These are phyloP conservation scores for Elysia crispata DNA, from an alignment of 2,888 invertebrate species.

Conservation along the genomic window DNA sequence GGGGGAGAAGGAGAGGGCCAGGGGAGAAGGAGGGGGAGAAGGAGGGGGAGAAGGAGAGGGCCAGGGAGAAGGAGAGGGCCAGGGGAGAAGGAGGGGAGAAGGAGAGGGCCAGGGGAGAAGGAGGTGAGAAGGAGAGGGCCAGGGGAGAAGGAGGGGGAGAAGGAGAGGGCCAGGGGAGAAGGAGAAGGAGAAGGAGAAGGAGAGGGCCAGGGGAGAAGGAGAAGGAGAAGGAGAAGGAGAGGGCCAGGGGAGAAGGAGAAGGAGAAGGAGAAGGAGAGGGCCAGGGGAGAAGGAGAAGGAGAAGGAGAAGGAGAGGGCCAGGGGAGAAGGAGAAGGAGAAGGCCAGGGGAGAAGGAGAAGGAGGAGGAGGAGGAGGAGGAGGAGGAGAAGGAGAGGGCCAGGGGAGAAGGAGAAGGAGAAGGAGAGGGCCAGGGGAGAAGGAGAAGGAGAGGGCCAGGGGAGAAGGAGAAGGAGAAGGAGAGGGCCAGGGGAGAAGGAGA, in stretches of 20 bases:
- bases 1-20: no score
- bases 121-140: constrained; percentile 14
- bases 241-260: neutral
- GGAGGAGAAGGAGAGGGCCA: neutral
- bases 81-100: neutral
- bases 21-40: constrained; percentile 24
- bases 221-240: constrained; percentile 13
- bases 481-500: neutral
- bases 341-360: neutral
- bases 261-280: neutral
- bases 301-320: neutral
- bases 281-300: neutral
- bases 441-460: constrained; percentile 12
- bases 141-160: constrained; percentile 24
- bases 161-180: neutral
- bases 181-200: neutral
- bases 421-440: neutral
- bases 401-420: neutral
- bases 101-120: neutral
- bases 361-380: neutral
- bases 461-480: constrained; percentile 23
- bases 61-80: constrained; percentile 11
- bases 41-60: constrained; percentile 3
- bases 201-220: neutral
- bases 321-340: constrained; percentile 15